Conservation (phyloP, 2,113 vertebrate species). For the Orientallactaga bullata region DNA sequence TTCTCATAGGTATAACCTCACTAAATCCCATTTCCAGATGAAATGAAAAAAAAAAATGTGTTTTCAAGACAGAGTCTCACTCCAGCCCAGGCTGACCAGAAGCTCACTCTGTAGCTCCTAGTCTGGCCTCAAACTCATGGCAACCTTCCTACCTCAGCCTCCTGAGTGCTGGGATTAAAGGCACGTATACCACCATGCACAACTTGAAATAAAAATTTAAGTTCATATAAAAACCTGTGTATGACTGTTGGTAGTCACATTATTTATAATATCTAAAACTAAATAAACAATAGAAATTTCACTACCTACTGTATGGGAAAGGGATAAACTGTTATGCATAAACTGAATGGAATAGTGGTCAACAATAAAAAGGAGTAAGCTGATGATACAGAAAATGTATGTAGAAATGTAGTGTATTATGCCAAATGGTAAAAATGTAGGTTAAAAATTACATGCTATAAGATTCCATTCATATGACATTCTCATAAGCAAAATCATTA, state of each 20-base stretch:
- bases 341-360: background rate
- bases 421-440: background rate
- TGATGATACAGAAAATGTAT: background rate
- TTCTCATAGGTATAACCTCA: constrained; percentile 33
- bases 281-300: constrained; percentile 39
- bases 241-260: background rate
- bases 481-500: constrained; percentile 37
- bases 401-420: background rate
- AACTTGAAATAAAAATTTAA: background rate
- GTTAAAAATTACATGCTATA: background rate
- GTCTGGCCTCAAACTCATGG: no score
- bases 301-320: background rate
- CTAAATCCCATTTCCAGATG: background rate
- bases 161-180: no score
- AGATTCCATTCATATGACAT: background rate
- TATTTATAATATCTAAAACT: constrained; percentile 17
- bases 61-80: no score
- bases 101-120: no score
- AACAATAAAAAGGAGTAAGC: constrained; percentile 32
- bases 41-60: background rate
- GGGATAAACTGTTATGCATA: background rate
- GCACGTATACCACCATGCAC: no score
- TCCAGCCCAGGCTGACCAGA: no score
- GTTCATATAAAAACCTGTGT: constrained; percentile 31
- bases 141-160: no score